phyloP scores from a whole-genome alignment of 1,140 invertebrate genomes.

The Heliothis subflexa region DNA sequence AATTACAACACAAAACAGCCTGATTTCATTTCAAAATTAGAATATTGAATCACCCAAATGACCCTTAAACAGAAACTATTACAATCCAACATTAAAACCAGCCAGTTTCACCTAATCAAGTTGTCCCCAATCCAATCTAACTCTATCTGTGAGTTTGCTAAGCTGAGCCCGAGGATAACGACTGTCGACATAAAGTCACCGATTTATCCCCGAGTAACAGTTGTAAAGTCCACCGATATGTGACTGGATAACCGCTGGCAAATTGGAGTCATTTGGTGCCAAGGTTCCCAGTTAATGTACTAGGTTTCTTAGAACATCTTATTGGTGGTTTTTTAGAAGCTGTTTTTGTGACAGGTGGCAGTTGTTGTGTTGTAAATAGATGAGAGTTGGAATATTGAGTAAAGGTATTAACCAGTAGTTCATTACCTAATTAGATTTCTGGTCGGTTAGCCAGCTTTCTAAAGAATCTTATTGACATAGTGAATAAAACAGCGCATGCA shows the following conservation, averaged over 20 bases:
- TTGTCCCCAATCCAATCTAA: conserved; percentile 45
- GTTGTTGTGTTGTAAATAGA: neutral
- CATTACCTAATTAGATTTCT: too few species aligned
- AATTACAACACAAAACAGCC: too few species aligned
- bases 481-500: too few species aligned
- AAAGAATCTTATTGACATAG: too few species aligned
- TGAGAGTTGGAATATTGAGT: neutral
- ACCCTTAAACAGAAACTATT: neutral
- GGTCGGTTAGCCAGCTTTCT: too few species aligned
- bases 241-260: conserved; percentile 40
- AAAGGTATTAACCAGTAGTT: too few species aligned
- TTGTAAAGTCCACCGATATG: conserved; percentile 27
- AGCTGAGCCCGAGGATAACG: conserved; percentile 36
- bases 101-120: conserved; percentile 37
- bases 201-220: conserved; percentile 27
- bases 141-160: conserved; percentile 23
- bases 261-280: conserved; percentile 35
- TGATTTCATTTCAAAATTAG: too few species aligned
- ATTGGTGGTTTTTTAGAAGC: conserved; percentile 7
- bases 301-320: conserved; percentile 23
- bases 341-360: conserved; percentile 8
- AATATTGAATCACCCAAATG: too few species aligned
- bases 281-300: conserved; percentile 12
- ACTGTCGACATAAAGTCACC: conserved; percentile 38
- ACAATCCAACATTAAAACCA: conserved; percentile 6